Evolutionary conservation across 2,888 invertebrate genomes (phyloP), one percentile per base, ranked within the genome.

Genomic region (Acrobasis consociella): DNA sequence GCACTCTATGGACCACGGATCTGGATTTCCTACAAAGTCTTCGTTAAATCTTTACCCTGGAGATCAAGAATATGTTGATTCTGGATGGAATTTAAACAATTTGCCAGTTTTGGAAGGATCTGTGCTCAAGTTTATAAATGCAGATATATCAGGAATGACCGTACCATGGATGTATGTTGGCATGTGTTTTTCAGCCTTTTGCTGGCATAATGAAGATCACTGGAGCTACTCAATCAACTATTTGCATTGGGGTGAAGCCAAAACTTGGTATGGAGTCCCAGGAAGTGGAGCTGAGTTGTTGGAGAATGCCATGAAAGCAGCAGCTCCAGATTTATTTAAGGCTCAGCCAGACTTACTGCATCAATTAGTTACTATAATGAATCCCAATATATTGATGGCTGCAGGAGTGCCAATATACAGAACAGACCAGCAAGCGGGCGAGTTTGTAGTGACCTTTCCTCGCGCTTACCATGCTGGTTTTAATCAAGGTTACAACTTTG

Each of bases 111-210:
- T 95, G 59, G 94, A 95, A 69, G 94, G 95, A 60, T 95, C 95
- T 58, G 95, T 96, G 0, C 89, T 96, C 62, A 93, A 94, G 72
- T 95, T 96, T 82, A 95, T 97, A 70, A 95, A 95, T 85, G 95
- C 94, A 63, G 96, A 96, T 75, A 96, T 96, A 75, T 96, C 96
- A 64, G 96, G 96, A 56, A 93, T 93, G 93, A 93, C 93, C 75
- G 95, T 96, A 9, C 96, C 96, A 11, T 96, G 96, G 96, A 96
- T 96, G 93, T 96, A 97, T 89, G 96, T 97, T 64, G 96, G 96
- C 50, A 97, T 97, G 96, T 96, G 96, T 76, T 97, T 96, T 85
- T 95, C 96, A 60, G 95, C 96, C 68, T 96, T 96, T 83, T 96
- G 96, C 76, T 96, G 96, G 96, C 96, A 96, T 78, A 96, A 95